Evolutionary conservation across 1,140 invertebrate genomes (phyloP), one percentile per base, ranked within the genome.

Genomic region (Nylanderia fulva): DNA sequence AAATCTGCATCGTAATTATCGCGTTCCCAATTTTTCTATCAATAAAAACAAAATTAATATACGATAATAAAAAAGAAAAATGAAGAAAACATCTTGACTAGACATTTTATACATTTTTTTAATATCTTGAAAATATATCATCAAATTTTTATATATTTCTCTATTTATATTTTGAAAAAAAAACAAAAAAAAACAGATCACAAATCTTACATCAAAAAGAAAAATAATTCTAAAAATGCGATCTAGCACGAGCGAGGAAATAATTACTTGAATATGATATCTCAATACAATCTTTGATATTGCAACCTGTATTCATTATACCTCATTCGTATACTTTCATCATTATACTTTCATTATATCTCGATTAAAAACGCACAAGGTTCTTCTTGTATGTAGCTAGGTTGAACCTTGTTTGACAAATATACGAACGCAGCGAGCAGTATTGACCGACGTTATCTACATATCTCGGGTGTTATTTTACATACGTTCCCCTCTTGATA

Each of bases 331-430:
- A n/a, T n/a, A n/a, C n/a, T n/a, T n/a, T n/a, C n/a, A n/a, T n/a
- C n/a, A n/a, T n/a, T n/a, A n/a, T n/a, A n/a, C n/a, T n/a, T n/a
- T n/a, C n/a, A 2, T 24, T 33, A 42, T 80, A 69, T 56, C 63
- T 79, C n/a, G 54, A 80, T 69, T 69, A 69, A 68, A 80, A 68
- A 80, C 52, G 69, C 36, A 58, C 4, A 33, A 71, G 42, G 18
- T 52, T 39, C 9, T 39, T 18, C 45, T 68, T 4, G 27, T n/a
- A 24, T 29, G 11, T 29, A 27, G 6, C 2, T 69, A 36, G 24
- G 45, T 0, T 21, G 4, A 5, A 11, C 27, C 45, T 42, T 54
- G 33, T 54, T 68, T 27, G 69, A 33, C 2, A 68, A 56, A 58
- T 13, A 6, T 18, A 69, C 29, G 2, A 21, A 29, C 2, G 15